These are phyloP conservation scores for Rutpela maculata DNA, from an alignment of 2,888 invertebrate genomes.

Conservation along the genomic window DNA sequence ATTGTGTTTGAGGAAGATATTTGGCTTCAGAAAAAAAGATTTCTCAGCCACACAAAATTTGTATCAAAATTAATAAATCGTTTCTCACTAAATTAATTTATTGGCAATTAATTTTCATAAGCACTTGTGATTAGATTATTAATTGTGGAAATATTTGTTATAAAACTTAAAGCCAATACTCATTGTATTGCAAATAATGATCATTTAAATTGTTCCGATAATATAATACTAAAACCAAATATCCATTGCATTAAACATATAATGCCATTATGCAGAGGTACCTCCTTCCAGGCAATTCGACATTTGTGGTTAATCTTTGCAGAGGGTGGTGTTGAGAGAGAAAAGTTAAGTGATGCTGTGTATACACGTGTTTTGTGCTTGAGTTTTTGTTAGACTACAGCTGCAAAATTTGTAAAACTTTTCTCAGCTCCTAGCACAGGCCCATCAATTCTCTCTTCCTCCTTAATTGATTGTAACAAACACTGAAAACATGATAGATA, in stretches of 20 bases:
- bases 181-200: too few species aligned
- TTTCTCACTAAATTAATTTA: too few species aligned
- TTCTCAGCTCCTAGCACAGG: slow-evolving; percentile 28
- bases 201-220: too few species aligned
- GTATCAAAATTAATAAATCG: too few species aligned
- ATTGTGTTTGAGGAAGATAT: too few species aligned
- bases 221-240: not conserved
- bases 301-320: slow-evolving; percentile 23
- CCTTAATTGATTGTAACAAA: slow-evolving; percentile 39
- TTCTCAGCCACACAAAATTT: too few species aligned
- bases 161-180: too few species aligned
- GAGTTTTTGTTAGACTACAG: slow-evolving; percentile 26
- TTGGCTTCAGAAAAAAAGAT: too few species aligned
- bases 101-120: too few species aligned
- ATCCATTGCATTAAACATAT: slow-evolving; percentile 7
- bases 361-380: slow-evolving; percentile 35
- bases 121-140: too few species aligned
- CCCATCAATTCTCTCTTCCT: slow-evolving; percentile 26
- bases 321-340: slow-evolving; percentile 22
- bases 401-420: slow-evolving; percentile 35
- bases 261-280: not conserved
- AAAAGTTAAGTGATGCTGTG: slow-evolving; percentile 35
- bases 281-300: slow-evolving; percentile 16
- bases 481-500: slow-evolving; percentile 34
- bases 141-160: too few species aligned